Evolutionary conservation across 1,140 invertebrate species (phyloP).

Genomic region (Babylonia areolata): DNA sequence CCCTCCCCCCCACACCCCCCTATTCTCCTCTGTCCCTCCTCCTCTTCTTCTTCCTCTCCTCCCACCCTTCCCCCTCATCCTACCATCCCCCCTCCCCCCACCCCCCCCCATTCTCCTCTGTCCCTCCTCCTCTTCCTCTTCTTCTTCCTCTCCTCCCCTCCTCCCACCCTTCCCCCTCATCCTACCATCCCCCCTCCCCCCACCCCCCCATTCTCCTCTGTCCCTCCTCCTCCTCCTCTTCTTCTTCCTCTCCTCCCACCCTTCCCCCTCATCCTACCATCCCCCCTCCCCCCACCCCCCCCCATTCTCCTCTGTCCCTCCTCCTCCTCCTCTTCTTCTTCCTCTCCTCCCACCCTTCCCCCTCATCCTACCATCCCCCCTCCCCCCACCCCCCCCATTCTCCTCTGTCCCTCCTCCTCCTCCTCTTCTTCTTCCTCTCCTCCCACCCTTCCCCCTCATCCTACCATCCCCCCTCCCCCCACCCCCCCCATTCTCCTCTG

Average conservation of each 20-base stretch:
- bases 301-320: not conserved
- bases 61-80: too few species aligned
- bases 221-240: not conserved
- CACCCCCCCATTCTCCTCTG: not conserved
- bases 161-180: not conserved
- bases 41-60: not conserved
- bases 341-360: not conserved
- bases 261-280: not conserved
- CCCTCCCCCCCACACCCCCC: too few species aligned
- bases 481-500: not conserved
- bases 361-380: not conserved
- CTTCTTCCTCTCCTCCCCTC: not conserved
- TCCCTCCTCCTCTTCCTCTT: not conserved
- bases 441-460: not conserved
- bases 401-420: not conserved
- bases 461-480: too few species aligned
- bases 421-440: not conserved
- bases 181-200: not conserved
- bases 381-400: not conserved
- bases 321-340: not conserved
- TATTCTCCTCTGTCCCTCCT: too few species aligned
- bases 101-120: too few species aligned
- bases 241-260: not conserved
- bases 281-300: not conserved
- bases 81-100: too few species aligned